These are phyloP conservation scores for Corythucha ciliata DNA, from an alignment of 2,888 invertebrate genomes.

Conservation along the genomic window DNA sequence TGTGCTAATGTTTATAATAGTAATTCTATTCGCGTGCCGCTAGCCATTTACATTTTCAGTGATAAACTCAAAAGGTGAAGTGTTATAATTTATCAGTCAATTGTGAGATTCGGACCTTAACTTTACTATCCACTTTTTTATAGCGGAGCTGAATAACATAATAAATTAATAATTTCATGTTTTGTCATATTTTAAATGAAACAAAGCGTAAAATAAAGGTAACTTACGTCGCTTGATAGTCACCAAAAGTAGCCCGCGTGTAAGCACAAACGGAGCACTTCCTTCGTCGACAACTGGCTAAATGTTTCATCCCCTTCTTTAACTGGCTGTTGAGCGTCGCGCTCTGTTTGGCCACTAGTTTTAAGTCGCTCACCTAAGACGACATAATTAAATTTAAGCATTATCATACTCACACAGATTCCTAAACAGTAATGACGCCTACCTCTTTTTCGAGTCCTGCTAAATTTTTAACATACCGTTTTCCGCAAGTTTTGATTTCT, in stretches of 20 bases:
- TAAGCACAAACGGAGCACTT: conserved; percentile 53
- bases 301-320: conserved; percentile 48
- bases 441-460: conserved; percentile 43
- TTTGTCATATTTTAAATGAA: too few relatives aligned
- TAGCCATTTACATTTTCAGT: too few relatives aligned
- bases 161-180: too few relatives aligned
- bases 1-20: too few relatives aligned
- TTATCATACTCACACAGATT: background rate
- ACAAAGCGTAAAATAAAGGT: background rate
- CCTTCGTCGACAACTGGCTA: conserved; percentile 47
- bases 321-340: conserved; percentile 46
- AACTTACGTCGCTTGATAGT: conserved; percentile 39
- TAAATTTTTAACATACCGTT: conserved; percentile 43
- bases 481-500: conserved; percentile 41
- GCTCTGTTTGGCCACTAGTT: conserved; percentile 46
- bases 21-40: too few relatives aligned
- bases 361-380: conserved; percentile 43
- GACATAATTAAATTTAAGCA: conserved; percentile 5
- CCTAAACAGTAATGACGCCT: conserved; percentile 5
- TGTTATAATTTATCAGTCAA: too few relatives aligned
- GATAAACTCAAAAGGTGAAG: too few relatives aligned
- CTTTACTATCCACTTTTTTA: too few relatives aligned
- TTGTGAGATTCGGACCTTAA: too few relatives aligned
- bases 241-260: conserved; percentile 50
- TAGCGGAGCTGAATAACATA: too few relatives aligned